Evolutionary conservation across 2,888 invertebrate genomes (phyloP).

Genomic region (Diplazon laetatorius): DNA sequence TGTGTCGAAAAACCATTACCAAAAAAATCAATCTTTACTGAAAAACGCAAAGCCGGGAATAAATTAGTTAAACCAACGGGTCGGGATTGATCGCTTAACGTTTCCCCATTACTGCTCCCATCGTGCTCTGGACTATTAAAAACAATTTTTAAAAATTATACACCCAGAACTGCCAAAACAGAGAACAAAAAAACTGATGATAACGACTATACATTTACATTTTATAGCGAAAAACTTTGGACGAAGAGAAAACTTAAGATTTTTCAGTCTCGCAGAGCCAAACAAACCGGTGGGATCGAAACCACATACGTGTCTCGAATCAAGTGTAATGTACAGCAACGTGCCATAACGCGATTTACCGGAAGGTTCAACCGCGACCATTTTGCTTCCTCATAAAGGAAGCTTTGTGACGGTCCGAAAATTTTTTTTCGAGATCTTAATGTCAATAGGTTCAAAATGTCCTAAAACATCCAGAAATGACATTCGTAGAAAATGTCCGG

Average conservation of each 20-base stretch:
- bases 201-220: constrained; percentile 57
- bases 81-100: constrained; percentile 27
- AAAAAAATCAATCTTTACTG: constrained; percentile 88
- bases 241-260: not conserved
- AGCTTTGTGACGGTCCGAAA: too few species aligned
- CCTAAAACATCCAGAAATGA: too few species aligned
- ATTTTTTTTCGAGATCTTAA: too few species aligned
- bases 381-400: constrained; percentile 18
- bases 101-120: constrained; percentile 11
- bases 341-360: constrained; percentile 68
- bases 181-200: constrained; percentile 60
- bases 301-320: constrained; percentile 43
- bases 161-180: constrained; percentile 70
- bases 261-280: constrained; percentile 52
- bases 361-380: too few species aligned
- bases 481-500: too few species aligned
- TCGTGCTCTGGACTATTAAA: constrained; percentile 38
- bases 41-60: constrained; percentile 40
- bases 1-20: constrained; percentile 91
- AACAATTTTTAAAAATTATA: constrained; percentile 53
- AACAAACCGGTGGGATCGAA: constrained; percentile 47
- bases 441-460: too few species aligned
- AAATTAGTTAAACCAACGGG: constrained; percentile 8
- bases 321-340: constrained; percentile 67
- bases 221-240: constrained; percentile 42